phyloP scores from a whole-genome alignment of 2,888 invertebrate genomes.

The Heliconius ethilla region DNA sequence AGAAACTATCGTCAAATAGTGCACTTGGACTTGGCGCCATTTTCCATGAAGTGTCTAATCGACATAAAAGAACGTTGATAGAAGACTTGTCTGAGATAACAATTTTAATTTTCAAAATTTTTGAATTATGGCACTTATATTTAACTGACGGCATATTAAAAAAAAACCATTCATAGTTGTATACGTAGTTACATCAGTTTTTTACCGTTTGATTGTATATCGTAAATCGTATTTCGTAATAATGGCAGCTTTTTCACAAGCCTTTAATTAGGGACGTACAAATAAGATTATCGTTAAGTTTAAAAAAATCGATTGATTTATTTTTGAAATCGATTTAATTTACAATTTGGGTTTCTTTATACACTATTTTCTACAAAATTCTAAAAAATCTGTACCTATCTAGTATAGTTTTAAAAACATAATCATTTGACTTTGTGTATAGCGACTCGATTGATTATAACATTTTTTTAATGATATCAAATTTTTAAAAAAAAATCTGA shows the following conservation, averaged over 20 bases:
- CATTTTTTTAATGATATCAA: too few species aligned
- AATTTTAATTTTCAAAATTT: not conserved
- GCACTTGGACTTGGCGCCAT: not conserved
- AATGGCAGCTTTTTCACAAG: not conserved
- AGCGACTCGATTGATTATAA: not conserved
- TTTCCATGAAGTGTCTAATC: not conserved
- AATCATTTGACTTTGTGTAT: not conserved
- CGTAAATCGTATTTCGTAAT: not conserved
- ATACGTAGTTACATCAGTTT: not conserved
- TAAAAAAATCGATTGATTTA: not conserved
- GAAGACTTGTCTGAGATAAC: not conserved
- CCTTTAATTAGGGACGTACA: not conserved
- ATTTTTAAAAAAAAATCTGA: not conserved
- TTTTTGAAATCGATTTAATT: slow-evolving; percentile 3
- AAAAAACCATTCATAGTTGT: not conserved
- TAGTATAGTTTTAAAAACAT: not conserved
- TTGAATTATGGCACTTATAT: not conserved
- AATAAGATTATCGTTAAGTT: not conserved
- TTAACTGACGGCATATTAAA: not conserved
- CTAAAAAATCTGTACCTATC: not conserved
- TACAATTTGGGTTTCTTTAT: not conserved
- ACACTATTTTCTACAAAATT: slow-evolving; percentile 6
- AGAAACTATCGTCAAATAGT: not conserved
- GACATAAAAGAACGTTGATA: not conserved
- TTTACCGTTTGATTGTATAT: slow-evolving; percentile 6